Conservation (phyloP, 1,140 invertebrate species). For the Diabrotica undecimpunctata region DNA sequence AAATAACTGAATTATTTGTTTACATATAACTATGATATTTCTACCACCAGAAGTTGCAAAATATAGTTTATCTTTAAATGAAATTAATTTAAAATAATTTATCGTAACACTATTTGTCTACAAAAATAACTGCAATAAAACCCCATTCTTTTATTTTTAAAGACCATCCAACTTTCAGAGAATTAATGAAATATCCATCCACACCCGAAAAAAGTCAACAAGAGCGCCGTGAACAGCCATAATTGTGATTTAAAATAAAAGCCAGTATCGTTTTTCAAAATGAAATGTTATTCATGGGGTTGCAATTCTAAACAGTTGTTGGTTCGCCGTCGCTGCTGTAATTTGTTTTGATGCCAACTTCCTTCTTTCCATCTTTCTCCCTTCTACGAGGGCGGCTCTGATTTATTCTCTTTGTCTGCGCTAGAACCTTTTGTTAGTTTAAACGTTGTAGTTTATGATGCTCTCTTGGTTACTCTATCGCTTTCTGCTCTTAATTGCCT, state of each 20-base stretch:
- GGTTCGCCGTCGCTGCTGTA: conserved; percentile 1
- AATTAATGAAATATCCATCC: background rate
- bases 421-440: background rate
- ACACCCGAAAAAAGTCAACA: background rate
- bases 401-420: background rate
- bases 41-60: too few relatives aligned
- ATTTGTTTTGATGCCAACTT: background rate
- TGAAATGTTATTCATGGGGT: background rate
- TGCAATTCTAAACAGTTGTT: background rate
- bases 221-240: background rate
- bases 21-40: too few relatives aligned
- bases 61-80: too few relatives aligned
- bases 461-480: background rate
- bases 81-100: too few relatives aligned
- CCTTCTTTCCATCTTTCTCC: background rate
- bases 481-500: background rate
- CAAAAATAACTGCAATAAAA: too few relatives aligned
- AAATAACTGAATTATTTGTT: too few relatives aligned
- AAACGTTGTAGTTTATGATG: background rate
- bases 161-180: background rate
- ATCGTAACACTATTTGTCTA: too few relatives aligned
- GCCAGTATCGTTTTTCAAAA: conserved; percentile 1
- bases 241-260: conserved; percentile 3
- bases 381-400: background rate
- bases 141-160: background rate